Percentiles rank a stretch among this genome's conserved stretches.
phyloP scores from a whole-genome alignment of 1,140 invertebrate species.

The Tenebrio molitor region DNA sequence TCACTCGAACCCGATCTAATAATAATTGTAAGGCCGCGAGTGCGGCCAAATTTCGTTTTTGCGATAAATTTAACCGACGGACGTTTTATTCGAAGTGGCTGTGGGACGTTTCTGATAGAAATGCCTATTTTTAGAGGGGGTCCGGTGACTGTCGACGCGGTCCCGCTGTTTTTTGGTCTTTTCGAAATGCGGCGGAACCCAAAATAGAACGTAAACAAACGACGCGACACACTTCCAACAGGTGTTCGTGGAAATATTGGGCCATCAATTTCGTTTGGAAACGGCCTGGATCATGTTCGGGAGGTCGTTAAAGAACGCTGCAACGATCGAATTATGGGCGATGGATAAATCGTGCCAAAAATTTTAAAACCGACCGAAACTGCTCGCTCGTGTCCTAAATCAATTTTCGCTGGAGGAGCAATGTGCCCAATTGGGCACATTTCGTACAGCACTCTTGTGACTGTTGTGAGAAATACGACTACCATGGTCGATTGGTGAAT shows the following conservation, averaged over 20 bases:
- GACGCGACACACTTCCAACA: slow-evolving; percentile 14
- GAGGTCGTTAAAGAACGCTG: too few relatives aligned
- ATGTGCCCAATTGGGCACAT: too few relatives aligned
- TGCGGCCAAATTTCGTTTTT: slow-evolving; percentile 14
- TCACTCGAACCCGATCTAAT: slow-evolving; percentile 8
- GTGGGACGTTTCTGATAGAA: slow-evolving; percentile 26
- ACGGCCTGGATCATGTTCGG: too few relatives aligned
- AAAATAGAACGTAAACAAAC: slow-evolving; percentile 30
- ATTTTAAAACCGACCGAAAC: slow-evolving; percentile 12
- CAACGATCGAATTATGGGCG: background rate
- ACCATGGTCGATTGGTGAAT: too few relatives aligned
- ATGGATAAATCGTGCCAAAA: slow-evolving; percentile 17
- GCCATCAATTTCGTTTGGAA: background rate
- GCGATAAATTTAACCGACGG: background rate
- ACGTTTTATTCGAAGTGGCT: slow-evolving; percentile 5
- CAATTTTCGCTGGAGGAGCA: background rate
- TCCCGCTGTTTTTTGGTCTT: too few relatives aligned
- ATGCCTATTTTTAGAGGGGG: background rate
- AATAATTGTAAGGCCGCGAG: background rate
- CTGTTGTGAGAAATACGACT: too few relatives aligned
- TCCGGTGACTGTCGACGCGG: too few relatives aligned
- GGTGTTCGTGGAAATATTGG: background rate
- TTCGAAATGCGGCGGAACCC: too few relatives aligned
- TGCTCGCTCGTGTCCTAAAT: slow-evolving; percentile 1
- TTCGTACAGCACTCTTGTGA: too few relatives aligned